Base-by-base conservation (phyloP, 2,888 invertebrate species). In the Lithophane socia region DNA sequence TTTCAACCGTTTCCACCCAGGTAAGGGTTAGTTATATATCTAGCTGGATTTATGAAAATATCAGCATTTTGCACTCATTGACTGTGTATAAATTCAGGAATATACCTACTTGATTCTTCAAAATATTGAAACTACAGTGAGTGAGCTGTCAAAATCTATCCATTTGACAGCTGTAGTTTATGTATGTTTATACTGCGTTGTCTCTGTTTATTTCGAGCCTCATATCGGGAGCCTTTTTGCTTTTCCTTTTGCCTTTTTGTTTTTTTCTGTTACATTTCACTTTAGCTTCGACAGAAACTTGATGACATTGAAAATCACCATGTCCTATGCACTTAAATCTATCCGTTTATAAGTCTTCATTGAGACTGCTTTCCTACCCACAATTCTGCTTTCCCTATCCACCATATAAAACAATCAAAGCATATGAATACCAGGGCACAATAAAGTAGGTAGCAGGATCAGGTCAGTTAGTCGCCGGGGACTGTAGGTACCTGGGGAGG, bases 401-500 rank as follows among this genome's bases (percentile, higher is more conserved):
- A 42, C 18, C 42, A 60, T 56, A 54, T 52, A 70, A 52, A 72
- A 73, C 68, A 80, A 81, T 80, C 83, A 89, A 87, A 89, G 88
- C 91, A 91, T 83, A 91, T 89, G 87, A 91, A 92, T 66, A 85
- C 83, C 81, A 79, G 71, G 74, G 16, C 21, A 47, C 44, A 63
- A 68, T 61, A 56, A 69, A 81, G 37, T 61, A 54, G 68, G 37
- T 61, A 54, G 68, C 58, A 63, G 66, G 81, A 77, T 70, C 75
- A 69, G 72, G 84, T 78, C 47, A 58, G 86, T 86, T 88, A 88
- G 85, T 88, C 80, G 80, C 80, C 80, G 82, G 84, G 87, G 85
- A 83, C 86, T 84, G 75, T 85, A 71, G 91, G 94, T 98, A 98
- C 98, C 98, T 97, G 98, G 97, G 89, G 97, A 97, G 83, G 97